Base-by-base conservation (phyloP, 2,797 vertebrate species). In the Sebastes minor region DNA sequence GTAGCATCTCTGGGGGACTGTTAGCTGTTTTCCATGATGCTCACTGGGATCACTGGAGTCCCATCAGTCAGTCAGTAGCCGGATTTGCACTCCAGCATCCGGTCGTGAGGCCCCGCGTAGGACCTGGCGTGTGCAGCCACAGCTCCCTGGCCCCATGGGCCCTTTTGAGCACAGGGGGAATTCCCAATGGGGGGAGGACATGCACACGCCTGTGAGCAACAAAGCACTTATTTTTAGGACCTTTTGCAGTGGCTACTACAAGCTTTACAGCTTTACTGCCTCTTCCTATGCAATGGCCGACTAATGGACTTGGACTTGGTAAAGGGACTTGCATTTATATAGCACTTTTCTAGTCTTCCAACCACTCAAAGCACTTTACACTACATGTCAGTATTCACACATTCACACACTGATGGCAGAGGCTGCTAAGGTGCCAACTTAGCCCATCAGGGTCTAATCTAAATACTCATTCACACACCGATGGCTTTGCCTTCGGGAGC, bases 11-110 rank as follows among this genome's bases (percentile, higher is more conserved):
- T 70, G 14, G 68, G 78, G 77, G 73, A 23, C 59, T 56, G 74
- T 78, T 84, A 59, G 56, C 30, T 65, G 74, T 18, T 66, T 83
- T 87, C 81, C 72, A 55, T 46, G 64, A 88, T 82, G 82, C 73
- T 83, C 80, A 62, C 71, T 71, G 74, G 77, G 84, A 80, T 86
- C 86, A 85, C 78, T 85, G 60, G 52, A 82, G 88, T 57, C 46
- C 23, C 80, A 89, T 86, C 86, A 80, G 85, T 89, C 91, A 86
- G 81, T 89, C 93, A 89, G 87, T 82, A 76, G 91, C 83, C 6
- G 71, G 87, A 86, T 91, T 92, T 93, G 87, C 88, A 85, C 90
- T 90, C 14, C 6, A 30, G 86, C 89, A 92, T 94, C 93, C 91
- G 87, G 89, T 91, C 71, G 66, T 78, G 92, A 87, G 92, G 89